Conservation (phyloP, 2,797 vertebrate genomes). For the Eutrigla gurnardus region DNA sequence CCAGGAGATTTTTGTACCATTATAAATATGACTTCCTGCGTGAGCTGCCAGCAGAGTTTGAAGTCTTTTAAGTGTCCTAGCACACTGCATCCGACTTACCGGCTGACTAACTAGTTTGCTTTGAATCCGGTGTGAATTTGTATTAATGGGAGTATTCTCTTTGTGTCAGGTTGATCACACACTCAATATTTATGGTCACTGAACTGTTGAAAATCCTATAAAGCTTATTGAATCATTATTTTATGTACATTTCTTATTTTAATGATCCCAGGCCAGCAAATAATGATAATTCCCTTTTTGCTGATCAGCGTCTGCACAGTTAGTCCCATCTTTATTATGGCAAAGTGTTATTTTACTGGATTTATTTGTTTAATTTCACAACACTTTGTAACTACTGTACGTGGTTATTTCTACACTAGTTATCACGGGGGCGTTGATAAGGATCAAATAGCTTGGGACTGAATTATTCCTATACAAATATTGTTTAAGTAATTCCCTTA, state of each 20-base stretch:
- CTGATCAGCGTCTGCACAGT: background rate
- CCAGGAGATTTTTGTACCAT: background rate
- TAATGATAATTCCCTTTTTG: constrained; percentile 25
- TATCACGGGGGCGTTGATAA: no score
- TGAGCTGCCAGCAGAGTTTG: background rate
- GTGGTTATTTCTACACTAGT: no score
- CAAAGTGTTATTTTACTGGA: constrained; percentile 12
- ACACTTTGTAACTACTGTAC: background rate
- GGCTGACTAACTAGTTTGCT: constrained; percentile 2
- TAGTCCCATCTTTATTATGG: constrained; percentile 5
- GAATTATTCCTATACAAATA: background rate
- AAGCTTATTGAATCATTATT: constrained; percentile 21
- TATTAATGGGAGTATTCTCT: constrained; percentile 2
- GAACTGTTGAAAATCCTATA: constrained; percentile 16
- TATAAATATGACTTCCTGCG: background rate
- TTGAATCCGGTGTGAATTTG: constrained; percentile 1
- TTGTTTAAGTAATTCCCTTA: background rate
- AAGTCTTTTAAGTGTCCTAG: background rate
- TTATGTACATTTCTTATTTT: constrained; percentile 17
- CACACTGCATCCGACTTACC: background rate
- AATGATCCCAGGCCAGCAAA: constrained; percentile 13
- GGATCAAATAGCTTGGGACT: background rate
- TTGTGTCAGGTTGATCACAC: constrained; percentile 22
- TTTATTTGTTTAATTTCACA: constrained; percentile 9
- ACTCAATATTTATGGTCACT: constrained; percentile 10